phyloP scores from a whole-genome alignment of 2,888 invertebrate genomes.

The Hydriomena furcata region DNA sequence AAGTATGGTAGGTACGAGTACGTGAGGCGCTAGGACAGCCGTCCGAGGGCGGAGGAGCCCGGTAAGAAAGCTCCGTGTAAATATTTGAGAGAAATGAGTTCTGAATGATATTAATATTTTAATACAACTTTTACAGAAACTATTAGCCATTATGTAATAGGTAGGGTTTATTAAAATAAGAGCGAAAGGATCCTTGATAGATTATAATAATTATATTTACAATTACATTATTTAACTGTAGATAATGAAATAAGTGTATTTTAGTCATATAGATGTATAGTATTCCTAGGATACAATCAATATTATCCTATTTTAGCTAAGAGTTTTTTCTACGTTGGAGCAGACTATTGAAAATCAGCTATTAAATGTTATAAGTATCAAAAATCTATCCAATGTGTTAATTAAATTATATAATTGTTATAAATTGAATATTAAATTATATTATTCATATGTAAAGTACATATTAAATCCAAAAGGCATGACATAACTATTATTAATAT shows the following conservation, averaged over 20 bases:
- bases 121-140: slow-evolving; percentile 70
- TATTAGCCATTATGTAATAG: slow-evolving; percentile 62
- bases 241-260: slow-evolving; percentile 43
- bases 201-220: slow-evolving; percentile 58
- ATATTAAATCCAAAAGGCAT: slow-evolving; percentile 64
- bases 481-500: slow-evolving; percentile 48
- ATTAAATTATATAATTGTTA: slow-evolving; percentile 53
- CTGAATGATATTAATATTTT: slow-evolving; percentile 79
- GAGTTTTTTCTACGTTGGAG: slow-evolving; percentile 17
- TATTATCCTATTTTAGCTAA: slow-evolving; percentile 47
- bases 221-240: slow-evolving; percentile 59
- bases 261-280: slow-evolving; percentile 46
- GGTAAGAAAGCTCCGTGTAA: slow-evolving; percentile 50
- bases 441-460: slow-evolving; percentile 48
- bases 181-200: slow-evolving; percentile 49
- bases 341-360: slow-evolving; percentile 16
- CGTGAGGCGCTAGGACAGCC: slow-evolving; percentile 38
- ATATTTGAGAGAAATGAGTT: slow-evolving; percentile 66
- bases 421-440: slow-evolving; percentile 45
- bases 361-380: slow-evolving; percentile 3
- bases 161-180: slow-evolving; percentile 52
- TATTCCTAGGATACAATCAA: slow-evolving; percentile 48
- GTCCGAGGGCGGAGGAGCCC: slow-evolving; percentile 34
- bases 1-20: slow-evolving; percentile 19
- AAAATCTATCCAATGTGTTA: slow-evolving; percentile 15